Evolutionary conservation across 2,888 invertebrate species (phyloP).

Genomic region (Cinara cedri): DNA sequence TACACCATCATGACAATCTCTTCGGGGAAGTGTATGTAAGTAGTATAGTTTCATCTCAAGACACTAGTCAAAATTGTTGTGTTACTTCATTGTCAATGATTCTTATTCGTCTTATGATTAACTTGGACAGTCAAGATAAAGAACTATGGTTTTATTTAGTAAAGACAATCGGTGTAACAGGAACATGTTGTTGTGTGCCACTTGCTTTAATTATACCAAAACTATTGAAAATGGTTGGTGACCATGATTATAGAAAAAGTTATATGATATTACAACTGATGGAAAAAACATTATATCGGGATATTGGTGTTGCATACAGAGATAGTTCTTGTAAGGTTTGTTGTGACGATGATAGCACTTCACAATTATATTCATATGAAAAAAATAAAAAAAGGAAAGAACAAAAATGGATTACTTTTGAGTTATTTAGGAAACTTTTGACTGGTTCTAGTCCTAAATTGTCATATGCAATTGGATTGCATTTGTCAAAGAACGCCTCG

Average conservation of each 20-base stretch:
- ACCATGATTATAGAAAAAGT: conserved; percentile 63
- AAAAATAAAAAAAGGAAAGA: conserved; percentile 48
- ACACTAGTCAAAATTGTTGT: conserved; percentile 66
- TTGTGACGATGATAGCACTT: conserved; percentile 58
- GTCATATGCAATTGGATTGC: conserved; percentile 68
- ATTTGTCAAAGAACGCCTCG: conserved; percentile 68
- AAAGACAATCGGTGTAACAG: conserved; percentile 62
- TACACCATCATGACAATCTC: conserved; percentile 69
- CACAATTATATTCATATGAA: conserved; percentile 34
- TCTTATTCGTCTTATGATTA: conserved; percentile 64
- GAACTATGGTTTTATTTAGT: conserved; percentile 58
- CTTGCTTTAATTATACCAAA: conserved; percentile 61
- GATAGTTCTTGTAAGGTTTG: conserved; percentile 58
- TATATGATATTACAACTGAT: conserved; percentile 66
- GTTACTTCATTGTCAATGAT: conserved; percentile 68
- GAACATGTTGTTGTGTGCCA: conserved; percentile 72
- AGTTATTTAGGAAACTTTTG: conserved; percentile 68
- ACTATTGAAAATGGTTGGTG: conserved; percentile 64
- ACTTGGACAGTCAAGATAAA: conserved; percentile 59
- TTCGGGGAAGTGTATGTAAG: conserved; percentile 66
- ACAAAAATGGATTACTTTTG: conserved; percentile 67
- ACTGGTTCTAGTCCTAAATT: conserved; percentile 67
- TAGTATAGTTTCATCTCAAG: conserved; percentile 62
- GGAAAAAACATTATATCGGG: conserved; percentile 69
- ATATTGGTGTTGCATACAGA: conserved; percentile 65